Evolutionary conservation across 2,888 invertebrate species (phyloP), one percentile per base, ranked within the genome.

Genomic region (Melinaea marsaeus): DNA sequence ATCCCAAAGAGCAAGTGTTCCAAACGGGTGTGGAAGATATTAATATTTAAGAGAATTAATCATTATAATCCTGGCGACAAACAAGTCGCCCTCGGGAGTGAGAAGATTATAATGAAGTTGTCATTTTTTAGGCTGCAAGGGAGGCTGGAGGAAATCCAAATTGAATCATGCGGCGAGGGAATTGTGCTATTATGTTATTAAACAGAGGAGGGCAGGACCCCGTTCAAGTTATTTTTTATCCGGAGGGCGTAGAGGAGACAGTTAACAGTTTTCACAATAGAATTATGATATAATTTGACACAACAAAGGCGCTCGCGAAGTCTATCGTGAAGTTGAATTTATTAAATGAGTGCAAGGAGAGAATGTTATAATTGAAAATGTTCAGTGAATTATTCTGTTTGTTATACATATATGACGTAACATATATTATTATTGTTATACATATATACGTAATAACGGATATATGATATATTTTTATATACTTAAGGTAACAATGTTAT

Each of bases 141-240:
- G 89, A 89, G 86, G 88, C 87, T 88, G 89, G 85, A 90, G 90
- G 88, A 93, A 93, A 92, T 92, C 92, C 90, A 93, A 93, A 93
- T 93, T 93, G 93, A 93, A 93, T 93, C 91, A 92, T 91, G 91
- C 89, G 91, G 91, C 92, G 90, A 90, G 92, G 91, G 91, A 92
- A 93, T 92, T 93, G 92, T 92, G 92, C 92, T 92, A 92, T 93
- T 93, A 92, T 93, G 92, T 92, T 92, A 92, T 93, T 92, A 92
- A 92, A 91, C 88, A 91, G 88, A 79, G 85, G 84, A 89, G 91
- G 91, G 93, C 92, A 91, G 89, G 92, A 86, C 88, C 90, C 89
- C 81, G 90, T 76, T 79, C 79, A 73, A 80, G 80, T 80, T 81
- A 83, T 86, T 89, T 90, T 88, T 89, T 88, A 74, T 75, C 75